Evolutionary conservation across 2,888 invertebrate genomes (phyloP).

Genomic region (Clivina fossor): DNA sequence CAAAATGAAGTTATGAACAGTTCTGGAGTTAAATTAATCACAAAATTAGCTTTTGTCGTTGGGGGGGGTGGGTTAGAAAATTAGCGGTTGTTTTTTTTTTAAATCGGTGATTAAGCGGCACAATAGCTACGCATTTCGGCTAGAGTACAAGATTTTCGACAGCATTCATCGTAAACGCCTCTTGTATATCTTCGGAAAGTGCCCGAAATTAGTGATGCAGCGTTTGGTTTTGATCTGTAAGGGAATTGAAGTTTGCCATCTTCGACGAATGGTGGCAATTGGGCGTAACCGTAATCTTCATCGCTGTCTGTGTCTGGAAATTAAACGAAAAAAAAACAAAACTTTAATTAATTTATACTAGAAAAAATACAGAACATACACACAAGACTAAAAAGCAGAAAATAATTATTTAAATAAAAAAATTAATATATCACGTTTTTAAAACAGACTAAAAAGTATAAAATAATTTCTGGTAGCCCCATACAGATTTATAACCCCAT

Average conservation of each 20-base stretch:
- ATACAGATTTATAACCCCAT: too few relatives aligned
- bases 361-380: too few relatives aligned
- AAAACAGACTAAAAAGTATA: too few relatives aligned
- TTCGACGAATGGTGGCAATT: slow-evolving; percentile 9
- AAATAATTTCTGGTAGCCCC: too few relatives aligned
- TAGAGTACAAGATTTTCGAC: slow-evolving; percentile 50
- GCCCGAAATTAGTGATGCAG: slow-evolving; percentile 48
- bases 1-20: too few relatives aligned
- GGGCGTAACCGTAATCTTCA: slow-evolving; percentile 24
- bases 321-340: not conserved
- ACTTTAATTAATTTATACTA: not conserved
- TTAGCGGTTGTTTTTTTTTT: too few relatives aligned
- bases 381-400: too few relatives aligned
- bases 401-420: too few relatives aligned
- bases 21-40: too few relatives aligned
- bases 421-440: too few relatives aligned
- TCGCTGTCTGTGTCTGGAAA: slow-evolving; percentile 20
- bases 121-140: slow-evolving; percentile 51
- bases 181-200: slow-evolving; percentile 41
- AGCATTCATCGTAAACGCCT: slow-evolving; percentile 54
- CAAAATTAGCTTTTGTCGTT: too few relatives aligned
- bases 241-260: slow-evolving; percentile 41
- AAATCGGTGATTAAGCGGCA: slow-evolving; percentile 36
- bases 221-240: slow-evolving; percentile 46
- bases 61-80: too few relatives aligned